These are phyloP conservation scores for Podilymbus podiceps DNA, from an alignment of 2,113 vertebrate species.

Conservation along the genomic window DNA sequence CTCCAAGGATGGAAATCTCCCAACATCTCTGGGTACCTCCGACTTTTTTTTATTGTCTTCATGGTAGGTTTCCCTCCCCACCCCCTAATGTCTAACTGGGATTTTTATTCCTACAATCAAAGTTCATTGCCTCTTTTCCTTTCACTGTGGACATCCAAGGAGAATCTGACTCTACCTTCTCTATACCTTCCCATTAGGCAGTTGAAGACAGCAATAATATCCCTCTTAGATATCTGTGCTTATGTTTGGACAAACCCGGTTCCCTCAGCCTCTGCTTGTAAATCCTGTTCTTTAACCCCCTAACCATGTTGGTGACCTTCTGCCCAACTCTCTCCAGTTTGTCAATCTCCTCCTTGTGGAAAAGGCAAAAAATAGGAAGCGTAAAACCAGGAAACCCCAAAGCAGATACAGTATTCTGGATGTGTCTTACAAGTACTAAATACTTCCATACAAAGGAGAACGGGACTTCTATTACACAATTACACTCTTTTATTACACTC, in stretches of 20 bases:
- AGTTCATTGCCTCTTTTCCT: neutral
- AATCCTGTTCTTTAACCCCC: neutral
- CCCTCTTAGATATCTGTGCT: neutral
- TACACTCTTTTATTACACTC: neutral
- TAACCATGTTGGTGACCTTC: neutral
- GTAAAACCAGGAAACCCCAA: neutral
- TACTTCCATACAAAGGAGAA: neutral
- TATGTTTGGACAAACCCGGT: neutral
- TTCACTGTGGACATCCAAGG: neutral
- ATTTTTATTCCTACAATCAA: neutral
- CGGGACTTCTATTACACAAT: neutral
- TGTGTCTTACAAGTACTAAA: neutral
- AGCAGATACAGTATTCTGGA: neutral
- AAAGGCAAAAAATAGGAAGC: neutral
- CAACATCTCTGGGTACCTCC: neutral
- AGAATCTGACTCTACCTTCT: neutral
- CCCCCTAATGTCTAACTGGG: neutral
- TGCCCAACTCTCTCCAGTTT: neutral
- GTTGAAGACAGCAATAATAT: neutral
- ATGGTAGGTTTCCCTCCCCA: accelerated
- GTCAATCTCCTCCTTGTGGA: neutral
- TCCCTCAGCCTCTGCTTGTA: neutral
- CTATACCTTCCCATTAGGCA: neutral
- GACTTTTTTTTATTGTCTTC: neutral
- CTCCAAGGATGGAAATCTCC: neutral